These are phyloP conservation scores for Coendou prehensilis DNA, from an alignment of 2,797 vertebrate species.

Conservation along the genomic window DNA sequence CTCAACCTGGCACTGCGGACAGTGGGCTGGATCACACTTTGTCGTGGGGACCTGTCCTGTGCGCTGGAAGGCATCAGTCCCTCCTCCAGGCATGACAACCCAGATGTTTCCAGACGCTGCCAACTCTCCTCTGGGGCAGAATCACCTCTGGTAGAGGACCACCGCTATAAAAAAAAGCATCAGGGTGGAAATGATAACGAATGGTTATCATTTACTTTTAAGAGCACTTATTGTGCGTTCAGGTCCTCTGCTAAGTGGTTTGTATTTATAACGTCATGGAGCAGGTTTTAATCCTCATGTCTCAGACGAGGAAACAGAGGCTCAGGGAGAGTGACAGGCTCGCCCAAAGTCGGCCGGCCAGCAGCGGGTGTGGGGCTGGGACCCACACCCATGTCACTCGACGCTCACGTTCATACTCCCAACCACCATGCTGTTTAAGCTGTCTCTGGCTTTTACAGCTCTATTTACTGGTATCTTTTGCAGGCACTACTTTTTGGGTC, in stretches of 20 bases:
- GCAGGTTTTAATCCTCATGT: conserved; percentile 13
- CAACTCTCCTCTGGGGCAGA: background rate
- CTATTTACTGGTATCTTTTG: background rate
- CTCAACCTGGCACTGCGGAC: background rate
- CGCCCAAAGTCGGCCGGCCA: background rate
- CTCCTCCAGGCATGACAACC: background rate
- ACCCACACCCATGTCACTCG: background rate
- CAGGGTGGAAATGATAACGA: background rate
- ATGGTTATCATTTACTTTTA: background rate
- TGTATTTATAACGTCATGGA: background rate
- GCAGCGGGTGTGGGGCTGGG: no score
- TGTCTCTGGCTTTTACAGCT: background rate
- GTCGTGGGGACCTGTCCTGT: background rate
- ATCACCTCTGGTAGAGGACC: background rate
- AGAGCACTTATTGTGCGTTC: background rate
- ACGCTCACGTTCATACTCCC: background rate
- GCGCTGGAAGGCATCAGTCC: background rate
- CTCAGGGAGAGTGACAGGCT: background rate
- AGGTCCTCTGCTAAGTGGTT: background rate
- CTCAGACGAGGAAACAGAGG: conserved; percentile 1
- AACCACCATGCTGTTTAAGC: background rate
- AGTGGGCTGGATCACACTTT: background rate
- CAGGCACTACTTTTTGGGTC: background rate
- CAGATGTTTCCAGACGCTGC: background rate
- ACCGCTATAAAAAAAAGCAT: background rate